phyloP scores from a whole-genome alignment of 2,113 vertebrate genomes.

The Rhea americana region DNA sequence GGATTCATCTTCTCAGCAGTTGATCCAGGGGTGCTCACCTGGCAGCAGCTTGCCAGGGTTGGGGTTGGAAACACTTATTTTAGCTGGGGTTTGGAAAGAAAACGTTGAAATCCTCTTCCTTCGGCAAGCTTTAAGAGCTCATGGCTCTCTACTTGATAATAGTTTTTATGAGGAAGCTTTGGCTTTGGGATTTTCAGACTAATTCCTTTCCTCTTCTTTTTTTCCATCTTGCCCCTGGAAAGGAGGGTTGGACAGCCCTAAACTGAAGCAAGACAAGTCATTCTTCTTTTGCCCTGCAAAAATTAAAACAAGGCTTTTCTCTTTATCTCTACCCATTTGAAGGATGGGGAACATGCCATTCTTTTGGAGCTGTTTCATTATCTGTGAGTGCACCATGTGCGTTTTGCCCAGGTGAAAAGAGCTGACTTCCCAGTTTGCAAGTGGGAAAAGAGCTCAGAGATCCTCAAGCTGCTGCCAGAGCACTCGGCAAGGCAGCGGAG shows the following conservation, averaged over 20 bases:
- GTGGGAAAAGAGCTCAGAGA: background rate
- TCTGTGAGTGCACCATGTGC: background rate
- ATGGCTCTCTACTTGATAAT: background rate
- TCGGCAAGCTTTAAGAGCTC: background rate
- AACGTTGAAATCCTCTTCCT: background rate
- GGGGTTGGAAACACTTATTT: background rate
- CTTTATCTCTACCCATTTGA: background rate
- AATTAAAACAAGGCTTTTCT: background rate
- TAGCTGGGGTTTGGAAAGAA: background rate
- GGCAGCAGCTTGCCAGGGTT: background rate
- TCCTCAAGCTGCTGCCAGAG: background rate
- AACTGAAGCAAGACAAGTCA: background rate
- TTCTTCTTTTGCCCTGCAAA: background rate
- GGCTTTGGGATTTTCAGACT: slow-evolving; percentile 3
- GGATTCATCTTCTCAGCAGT: background rate
- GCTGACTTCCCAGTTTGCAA: background rate
- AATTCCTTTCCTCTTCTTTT: background rate
- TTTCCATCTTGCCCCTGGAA: background rate
- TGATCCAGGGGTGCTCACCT: background rate
- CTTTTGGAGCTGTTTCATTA: background rate
- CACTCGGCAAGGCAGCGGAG: accelerated
- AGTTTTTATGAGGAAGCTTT: background rate
- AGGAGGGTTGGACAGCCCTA: background rate
- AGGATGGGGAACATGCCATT: background rate
- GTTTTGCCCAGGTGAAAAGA: background rate